Evolutionary conservation across 2,797 vertebrate species (phyloP).

Genomic region (Petrocephalus sullivani): DNA sequence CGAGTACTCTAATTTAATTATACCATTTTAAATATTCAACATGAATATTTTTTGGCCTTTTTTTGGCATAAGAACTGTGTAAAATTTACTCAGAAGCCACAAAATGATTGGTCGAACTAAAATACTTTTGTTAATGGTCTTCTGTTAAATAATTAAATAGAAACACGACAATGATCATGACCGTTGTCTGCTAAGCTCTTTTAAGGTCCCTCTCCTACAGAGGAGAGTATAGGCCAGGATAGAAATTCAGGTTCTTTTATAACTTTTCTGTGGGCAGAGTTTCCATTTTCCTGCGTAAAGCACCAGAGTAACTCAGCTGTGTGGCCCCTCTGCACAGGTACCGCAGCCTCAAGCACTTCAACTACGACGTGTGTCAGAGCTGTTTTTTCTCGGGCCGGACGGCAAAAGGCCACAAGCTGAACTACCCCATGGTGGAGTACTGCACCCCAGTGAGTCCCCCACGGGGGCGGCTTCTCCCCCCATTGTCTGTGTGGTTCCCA

Average conservation of each 20-base stretch:
- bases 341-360: conserved; percentile 79
- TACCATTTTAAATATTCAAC: background rate
- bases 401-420: conserved; percentile 74
- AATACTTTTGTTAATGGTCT: background rate
- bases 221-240: background rate
- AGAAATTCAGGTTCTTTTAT: background rate
- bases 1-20: background rate
- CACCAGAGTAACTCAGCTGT: background rate
- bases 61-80: background rate
- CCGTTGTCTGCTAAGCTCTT: background rate
- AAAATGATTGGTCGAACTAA: background rate
- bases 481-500: background rate
- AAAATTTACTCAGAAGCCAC: background rate
- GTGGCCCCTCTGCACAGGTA: conserved; percentile 54
- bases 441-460: conserved; percentile 70
- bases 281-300: background rate
- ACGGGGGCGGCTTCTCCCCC: background rate
- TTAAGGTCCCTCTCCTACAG: background rate
- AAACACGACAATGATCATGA: background rate
- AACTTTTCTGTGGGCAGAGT: background rate
- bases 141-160: background rate
- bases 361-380: conserved; percentile 78
- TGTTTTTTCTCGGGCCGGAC: conserved; percentile 79
- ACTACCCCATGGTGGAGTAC: conserved; percentile 81
- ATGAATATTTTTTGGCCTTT: background rate